Base-by-base conservation (phyloP, 2,113 vertebrate genomes). In the Misgurnus anguillicaudatus region DNA sequence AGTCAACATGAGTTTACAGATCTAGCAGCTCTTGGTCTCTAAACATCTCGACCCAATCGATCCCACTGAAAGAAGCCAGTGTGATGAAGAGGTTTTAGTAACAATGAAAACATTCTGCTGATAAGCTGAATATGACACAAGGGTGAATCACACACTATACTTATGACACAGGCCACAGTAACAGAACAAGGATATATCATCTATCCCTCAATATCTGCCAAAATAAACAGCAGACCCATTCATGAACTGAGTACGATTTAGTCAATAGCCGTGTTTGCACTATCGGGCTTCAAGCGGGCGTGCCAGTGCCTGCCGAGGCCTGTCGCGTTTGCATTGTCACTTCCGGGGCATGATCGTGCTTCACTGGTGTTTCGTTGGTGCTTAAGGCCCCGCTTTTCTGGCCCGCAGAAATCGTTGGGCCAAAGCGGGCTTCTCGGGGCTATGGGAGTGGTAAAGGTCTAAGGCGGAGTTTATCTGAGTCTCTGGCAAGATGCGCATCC, bases 91-190 rank as follows among this genome's bases (percentile, higher is more conserved):
- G 88, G 80, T 79, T 3, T 78, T 77, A 72, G 45, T 62, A 75
- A 91, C 89, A 93, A 91, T 86, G 72, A 77, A 38, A 17, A 77
- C 73, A 90, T 91, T 91, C 87, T 88, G 77, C 74, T 57, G n/a
- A 41, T 31, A 74, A 62, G 66, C 10, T 65, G 74, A 39, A 57
- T 68, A 82, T 65, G 71, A 73, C 57, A 66, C 67, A 77, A 75
- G 31, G 14, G 36, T 14, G 9, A 2, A 6, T 51, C 74, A 36
- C 41, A 68, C 81, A 80, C 7, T 51, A 36, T 16, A 55, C 48
- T 53, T 63, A n/a, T 16, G 31, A 71, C 11, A n/a, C 57, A n/a
- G 77, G 67, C 4, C 31, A 61, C 48, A 36, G 77, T 74, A 84
- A 79, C 68, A 39, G 24, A 36, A 47, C 39, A 41, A 62, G 19